Base-by-base conservation (phyloP, 37 sponge, comb jelly and placozoan species). In the Oopsacas minuta region DNA sequence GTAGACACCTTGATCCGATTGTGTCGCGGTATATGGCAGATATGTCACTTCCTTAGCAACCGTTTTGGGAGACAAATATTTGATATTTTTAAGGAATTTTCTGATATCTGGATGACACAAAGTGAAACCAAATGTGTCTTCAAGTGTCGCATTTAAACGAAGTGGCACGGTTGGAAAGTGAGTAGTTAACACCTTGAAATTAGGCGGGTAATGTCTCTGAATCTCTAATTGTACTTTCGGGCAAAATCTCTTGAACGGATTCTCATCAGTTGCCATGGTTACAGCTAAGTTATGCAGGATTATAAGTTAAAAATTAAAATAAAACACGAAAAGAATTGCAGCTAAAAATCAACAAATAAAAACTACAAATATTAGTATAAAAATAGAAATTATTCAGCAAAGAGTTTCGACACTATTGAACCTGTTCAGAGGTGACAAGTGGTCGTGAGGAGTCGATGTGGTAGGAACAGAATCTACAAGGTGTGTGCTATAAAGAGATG, bases 161-260 rank as follows among this genome's bases (percentile, higher is more conserved):
- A 61, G 75, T n/a, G 20, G 75, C 75, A 3, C 75, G 30, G 22
- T 34, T 3, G 75, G 75, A 34, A 61, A 61, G 75, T 61, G 75
- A 34, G 17, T 25, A 12, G 28, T 61, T 61, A 61, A 61, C 75
- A 61, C 75, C 75, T 61, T 61, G 75, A 61, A 61, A 61, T 61
- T 61, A 61, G 75, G 75, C 75, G 75, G 75, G 75, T 61, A 61
- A n/a, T 61, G 75, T 5, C 75, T 25, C 75, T 61, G 75, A 34
- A 61, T 61, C 30, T 61, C 28, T 34, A 61, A 61, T 34, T 61
- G 75, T 32, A 61, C 28, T 10, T 61, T 34, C 20, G 75, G 75
- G 28, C 75, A 61, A n/a, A 61, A 61, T 12, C 5, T n/a, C 22
- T 61, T 12, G 30, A 61, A 61, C 22, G 75, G 75, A 34, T 61